Conservation (phyloP, 2,888 invertebrate genomes). For the Heliconius erato region DNA sequence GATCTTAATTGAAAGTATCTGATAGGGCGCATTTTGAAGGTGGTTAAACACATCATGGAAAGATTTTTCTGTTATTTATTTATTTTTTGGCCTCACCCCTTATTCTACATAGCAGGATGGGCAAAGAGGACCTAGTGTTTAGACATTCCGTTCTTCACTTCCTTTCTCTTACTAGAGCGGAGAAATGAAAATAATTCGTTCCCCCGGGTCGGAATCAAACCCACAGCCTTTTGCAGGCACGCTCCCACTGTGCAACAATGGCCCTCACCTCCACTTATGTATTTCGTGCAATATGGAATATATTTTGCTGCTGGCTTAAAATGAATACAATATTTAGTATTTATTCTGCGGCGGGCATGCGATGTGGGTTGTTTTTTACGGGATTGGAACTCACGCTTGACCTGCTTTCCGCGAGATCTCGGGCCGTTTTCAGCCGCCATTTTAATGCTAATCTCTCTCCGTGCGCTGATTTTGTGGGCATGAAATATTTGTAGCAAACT, state of each 20-base stretch:
- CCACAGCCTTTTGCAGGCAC: neutral
- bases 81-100: neutral
- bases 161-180: neutral
- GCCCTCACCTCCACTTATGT: too few species aligned
- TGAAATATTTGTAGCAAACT: conserved; percentile 76
- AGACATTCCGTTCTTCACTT: neutral
- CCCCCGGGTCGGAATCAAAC: neutral
- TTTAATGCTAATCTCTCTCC: conserved; percentile 77
- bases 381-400: conserved; percentile 45
- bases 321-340: conserved; percentile 25
- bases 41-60: conserved; percentile 24
- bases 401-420: conserved; percentile 60
- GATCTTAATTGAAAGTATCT: conserved; percentile 22
- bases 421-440: conserved; percentile 72
- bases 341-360: neutral
- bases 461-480: conserved; percentile 73
- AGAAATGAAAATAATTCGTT: too few species aligned
- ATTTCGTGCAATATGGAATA: neutral
- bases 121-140: neutral
- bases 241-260: too few species aligned
- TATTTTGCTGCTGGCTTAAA: neutral
- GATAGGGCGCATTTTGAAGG: conserved; percentile 36
- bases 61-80: neutral
- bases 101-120: neutral
- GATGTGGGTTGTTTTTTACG: conserved; percentile 40